Evolutionary conservation across 2,888 invertebrate genomes (phyloP).

Genomic region (Caenorhabditis doughertyi): DNA sequence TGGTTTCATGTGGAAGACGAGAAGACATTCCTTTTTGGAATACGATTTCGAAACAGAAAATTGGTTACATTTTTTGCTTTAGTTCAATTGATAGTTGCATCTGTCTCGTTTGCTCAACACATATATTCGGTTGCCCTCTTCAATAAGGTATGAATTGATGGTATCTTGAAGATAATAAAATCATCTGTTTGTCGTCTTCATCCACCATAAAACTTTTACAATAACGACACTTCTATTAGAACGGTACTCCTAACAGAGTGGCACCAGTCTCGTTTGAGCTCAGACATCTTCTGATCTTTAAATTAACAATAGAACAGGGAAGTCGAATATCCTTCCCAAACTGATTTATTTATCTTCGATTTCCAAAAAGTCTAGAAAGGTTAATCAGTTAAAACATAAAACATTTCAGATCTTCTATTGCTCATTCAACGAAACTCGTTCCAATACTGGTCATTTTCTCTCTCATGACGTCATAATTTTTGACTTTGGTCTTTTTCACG

Average conservation of each 20-base stretch:
- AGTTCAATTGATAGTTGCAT: constrained; percentile 74
- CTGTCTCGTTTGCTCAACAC: constrained; percentile 77
- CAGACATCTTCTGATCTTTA: neutral
- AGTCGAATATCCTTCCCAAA: too few relatives aligned
- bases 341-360: neutral
- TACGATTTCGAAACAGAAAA: constrained; percentile 69
- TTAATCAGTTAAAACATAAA: too few relatives aligned
- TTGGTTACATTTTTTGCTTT: constrained; percentile 71
- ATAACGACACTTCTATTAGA: neutral
- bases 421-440: constrained; percentile 74
- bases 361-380: neutral
- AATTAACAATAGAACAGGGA: too few relatives aligned
- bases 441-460: constrained; percentile 72
- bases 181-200: too few relatives aligned
- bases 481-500: constrained; percentile 78
- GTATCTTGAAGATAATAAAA: too few relatives aligned
- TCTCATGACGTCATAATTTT: constrained; percentile 77
- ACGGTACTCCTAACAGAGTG: neutral
- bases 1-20: constrained; percentile 73
- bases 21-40: constrained; percentile 69
- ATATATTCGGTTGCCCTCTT: constrained; percentile 73
- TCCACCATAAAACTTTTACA: neutral
- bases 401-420: constrained; percentile 73
- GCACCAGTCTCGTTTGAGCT: neutral
- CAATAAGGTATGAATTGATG: constrained; percentile 66